These are phyloP conservation scores for Laticauda colubrina DNA, from an alignment of 2,113 vertebrate genomes.

Conservation along the genomic window DNA sequence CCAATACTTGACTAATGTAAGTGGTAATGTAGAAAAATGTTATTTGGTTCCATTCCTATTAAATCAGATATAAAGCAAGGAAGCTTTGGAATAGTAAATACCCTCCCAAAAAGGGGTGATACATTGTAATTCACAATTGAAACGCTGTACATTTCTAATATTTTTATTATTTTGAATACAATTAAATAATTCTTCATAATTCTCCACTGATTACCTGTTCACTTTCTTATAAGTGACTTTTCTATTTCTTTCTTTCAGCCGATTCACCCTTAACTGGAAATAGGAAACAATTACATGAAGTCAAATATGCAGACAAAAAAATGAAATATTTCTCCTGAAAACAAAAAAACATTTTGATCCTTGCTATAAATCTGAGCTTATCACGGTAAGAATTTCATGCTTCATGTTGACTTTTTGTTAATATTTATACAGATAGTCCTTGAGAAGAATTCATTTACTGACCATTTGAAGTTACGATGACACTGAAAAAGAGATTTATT, in stretches of 20 bases:
- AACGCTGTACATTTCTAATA: not conserved
- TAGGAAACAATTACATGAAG: constrained; percentile 12
- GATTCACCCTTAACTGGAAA: constrained; percentile 1
- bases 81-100: not conserved
- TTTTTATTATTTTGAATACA: not conserved
- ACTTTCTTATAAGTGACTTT: not conserved
- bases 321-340: constrained; percentile 1
- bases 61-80: not conserved
- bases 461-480: not conserved
- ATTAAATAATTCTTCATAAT: not conserved
- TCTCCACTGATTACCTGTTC: not conserved
- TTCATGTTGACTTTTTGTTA: constrained; percentile 6
- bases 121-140: not conserved
- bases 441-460: not conserved
- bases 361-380: constrained; percentile 37
- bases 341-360: constrained; percentile 18
- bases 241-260: constrained; percentile 24
- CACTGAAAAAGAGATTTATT: not conserved
- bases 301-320: constrained; percentile 28
- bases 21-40: not conserved
- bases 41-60: not conserved
- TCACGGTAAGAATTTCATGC: constrained; percentile 24
- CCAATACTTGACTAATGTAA: not conserved
- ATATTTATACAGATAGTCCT: not conserved
- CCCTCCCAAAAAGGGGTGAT: not conserved